Conservation (phyloP, 2,888 invertebrate species). For the Leucania comma region DNA sequence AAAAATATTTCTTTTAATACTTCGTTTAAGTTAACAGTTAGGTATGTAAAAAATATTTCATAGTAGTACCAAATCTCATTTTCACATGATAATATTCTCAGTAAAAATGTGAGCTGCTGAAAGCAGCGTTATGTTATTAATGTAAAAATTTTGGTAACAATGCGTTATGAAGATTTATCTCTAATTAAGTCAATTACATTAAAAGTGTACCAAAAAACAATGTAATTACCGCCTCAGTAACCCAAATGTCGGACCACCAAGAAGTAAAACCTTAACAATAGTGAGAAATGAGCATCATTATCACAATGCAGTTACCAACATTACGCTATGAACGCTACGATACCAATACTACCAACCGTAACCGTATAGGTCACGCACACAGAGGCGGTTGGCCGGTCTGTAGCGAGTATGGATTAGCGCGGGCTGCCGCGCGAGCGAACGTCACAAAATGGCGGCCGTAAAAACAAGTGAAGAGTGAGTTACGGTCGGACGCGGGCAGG, state of each 20-base stretch:
- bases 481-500: constrained; percentile 81
- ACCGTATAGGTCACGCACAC: constrained; percentile 82
- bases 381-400: constrained; percentile 62
- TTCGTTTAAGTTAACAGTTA: background rate
- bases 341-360: constrained; percentile 63
- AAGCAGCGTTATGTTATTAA: constrained; percentile 24
- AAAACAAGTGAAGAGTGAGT: constrained; percentile 91
- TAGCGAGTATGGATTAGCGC: constrained; percentile 83
- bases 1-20: background rate
- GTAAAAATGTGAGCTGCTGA: background rate
- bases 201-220: constrained; percentile 15
- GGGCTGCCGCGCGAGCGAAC: constrained; percentile 87
- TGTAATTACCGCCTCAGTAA: constrained; percentile 21
- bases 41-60: constrained; percentile 10
- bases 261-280: constrained; percentile 33
- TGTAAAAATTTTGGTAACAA: constrained; percentile 17
- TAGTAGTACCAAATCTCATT: constrained; percentile 4
- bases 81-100: constrained; percentile 5
- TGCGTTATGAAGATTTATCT: constrained; percentile 31
- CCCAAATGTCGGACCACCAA: constrained; percentile 39
- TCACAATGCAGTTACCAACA: constrained; percentile 52
- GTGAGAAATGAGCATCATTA: constrained; percentile 54
- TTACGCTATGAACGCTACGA: constrained; percentile 51
- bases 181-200: constrained; percentile 24
- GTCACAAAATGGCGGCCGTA: constrained; percentile 91